Base-by-base conservation (phyloP, 1,140 invertebrate species). In the Philaenus spumarius region DNA sequence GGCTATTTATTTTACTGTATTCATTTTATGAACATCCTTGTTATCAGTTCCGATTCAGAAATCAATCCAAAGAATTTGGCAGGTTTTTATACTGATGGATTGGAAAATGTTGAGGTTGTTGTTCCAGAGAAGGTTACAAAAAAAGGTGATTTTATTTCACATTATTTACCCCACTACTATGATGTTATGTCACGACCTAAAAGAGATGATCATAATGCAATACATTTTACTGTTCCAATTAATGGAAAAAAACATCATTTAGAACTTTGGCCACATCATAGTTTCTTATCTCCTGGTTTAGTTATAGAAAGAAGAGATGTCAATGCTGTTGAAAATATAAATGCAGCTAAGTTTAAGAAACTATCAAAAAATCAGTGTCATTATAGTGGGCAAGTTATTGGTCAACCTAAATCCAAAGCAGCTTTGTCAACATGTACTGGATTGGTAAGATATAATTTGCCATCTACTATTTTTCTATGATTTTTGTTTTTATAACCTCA, bases 361-460 rank as follows among this genome's bases (percentile, higher is more conserved):
- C 52, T 66, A 24, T 62, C 55, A 9, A 61, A 64, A 46, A 68
- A 37, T 3, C 66, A 69, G 48, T 89, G 86, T 69, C 85, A 82
- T 67, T 89, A 87, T 68, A 81, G 75, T 24, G 87, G 87, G 47
- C 71, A 72, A 52, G 77, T 89, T 12, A 71, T 79, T 50, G 83
- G 81, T 14, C 82, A 87, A 68, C 69, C 73, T 23, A 69, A 74
- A 58, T 86, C 83, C 5, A 71, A 71, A 34, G 84, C 87, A 20
- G 78, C 81, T 20, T 82, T 89, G 56, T 85, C 80, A 57, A 75
- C 88, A 30, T 89, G 87, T 70, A 78, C 85, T 65, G 87, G 87
- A 70, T 85, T 89, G 83, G 86, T 87, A 68, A 82, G 80, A 81
- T n/a, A n/a, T n/a, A n/a, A n/a, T n/a, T n/a, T n/a, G n/a, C n/a